These are phyloP conservation scores for Enteromius argenteus DNA, from an alignment of 2,797 vertebrate genomes.

Conservation along the genomic window DNA sequence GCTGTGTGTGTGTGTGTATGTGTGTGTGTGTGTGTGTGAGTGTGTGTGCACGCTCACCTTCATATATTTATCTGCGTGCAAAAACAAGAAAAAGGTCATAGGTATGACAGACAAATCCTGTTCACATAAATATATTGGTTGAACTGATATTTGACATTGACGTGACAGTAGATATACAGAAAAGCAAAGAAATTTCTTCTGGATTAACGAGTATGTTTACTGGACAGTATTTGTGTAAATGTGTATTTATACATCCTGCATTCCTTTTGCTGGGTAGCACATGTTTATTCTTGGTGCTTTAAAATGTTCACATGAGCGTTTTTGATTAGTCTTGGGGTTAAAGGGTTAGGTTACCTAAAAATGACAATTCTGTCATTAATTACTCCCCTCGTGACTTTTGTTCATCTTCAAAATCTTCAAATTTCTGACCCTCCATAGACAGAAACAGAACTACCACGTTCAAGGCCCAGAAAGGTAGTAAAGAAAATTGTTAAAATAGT, in stretches of 20 bases:
- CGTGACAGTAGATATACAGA: neutral
- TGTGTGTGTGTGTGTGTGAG: slow-evolving; percentile 9
- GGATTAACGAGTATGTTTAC: neutral
- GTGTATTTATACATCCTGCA: neutral
- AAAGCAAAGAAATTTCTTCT: neutral
- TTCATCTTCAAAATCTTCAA: no score
- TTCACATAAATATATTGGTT: neutral
- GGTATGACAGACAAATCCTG: slow-evolving; percentile 1
- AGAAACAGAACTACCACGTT: no score
- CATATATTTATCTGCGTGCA: neutral
- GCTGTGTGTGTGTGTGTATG: slow-evolving; percentile 10
- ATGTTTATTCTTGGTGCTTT: neutral
- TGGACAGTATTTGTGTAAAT: neutral
- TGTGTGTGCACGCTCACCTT: slow-evolving; percentile 2
- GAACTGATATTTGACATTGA: neutral
- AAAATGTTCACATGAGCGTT: neutral
- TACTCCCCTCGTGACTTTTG: no score
- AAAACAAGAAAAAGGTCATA: slow-evolving; percentile 10
- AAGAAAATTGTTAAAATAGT: no score
- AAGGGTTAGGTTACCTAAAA: neutral
- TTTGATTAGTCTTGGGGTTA: neutral
- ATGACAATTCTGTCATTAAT: no score
- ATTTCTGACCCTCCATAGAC: no score
- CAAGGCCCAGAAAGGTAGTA: no score
- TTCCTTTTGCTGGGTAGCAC: neutral